phyloP scores from a whole-genome alignment of 1,140 invertebrate species.

The Apis cerana region DNA sequence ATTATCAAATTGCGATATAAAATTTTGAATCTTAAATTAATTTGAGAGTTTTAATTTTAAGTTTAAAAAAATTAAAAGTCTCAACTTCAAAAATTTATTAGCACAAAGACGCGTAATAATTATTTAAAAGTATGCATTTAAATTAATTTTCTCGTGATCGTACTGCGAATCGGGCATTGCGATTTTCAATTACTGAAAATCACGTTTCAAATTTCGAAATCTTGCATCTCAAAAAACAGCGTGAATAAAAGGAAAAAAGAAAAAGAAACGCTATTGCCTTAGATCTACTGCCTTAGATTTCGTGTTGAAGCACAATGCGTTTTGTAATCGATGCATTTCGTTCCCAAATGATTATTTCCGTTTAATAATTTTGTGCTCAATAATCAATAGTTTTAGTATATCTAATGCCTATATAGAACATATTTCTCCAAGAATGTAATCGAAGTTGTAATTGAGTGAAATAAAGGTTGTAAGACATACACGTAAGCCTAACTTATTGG shows the following conservation, averaged over 20 bases:
- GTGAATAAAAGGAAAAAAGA: slow-evolving; percentile 8
- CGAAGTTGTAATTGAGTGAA: slow-evolving; percentile 74
- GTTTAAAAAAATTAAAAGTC: not conserved
- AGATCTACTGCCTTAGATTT: slow-evolving; percentile 34
- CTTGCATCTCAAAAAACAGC: slow-evolving; percentile 36
- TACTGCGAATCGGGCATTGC: not conserved
- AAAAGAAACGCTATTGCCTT: not conserved
- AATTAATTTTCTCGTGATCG: not conserved
- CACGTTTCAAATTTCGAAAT: not conserved
- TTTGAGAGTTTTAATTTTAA: not conserved
- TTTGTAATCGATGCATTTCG: slow-evolving; percentile 47
- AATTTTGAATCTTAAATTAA: not conserved
- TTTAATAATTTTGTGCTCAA: slow-evolving; percentile 51
- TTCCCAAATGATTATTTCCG: not conserved
- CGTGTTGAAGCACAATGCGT: slow-evolving; percentile 23
- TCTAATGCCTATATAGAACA: slow-evolving; percentile 50
- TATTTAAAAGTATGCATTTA: not conserved
- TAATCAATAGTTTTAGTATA: slow-evolving; percentile 49
- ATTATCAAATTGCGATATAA: not conserved
- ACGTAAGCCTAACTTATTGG: slow-evolving; percentile 63
- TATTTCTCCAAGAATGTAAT: slow-evolving; percentile 66
- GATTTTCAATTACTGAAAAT: not conserved
- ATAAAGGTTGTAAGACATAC: slow-evolving; percentile 73
- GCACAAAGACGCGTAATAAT: not conserved
- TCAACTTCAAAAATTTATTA: not conserved